Percentiles rank a stretch among this genome's conserved stretches.
phyloP scores from a whole-genome alignment of 2,113 vertebrate species.

The Chaetorhynchus papuensis region DNA sequence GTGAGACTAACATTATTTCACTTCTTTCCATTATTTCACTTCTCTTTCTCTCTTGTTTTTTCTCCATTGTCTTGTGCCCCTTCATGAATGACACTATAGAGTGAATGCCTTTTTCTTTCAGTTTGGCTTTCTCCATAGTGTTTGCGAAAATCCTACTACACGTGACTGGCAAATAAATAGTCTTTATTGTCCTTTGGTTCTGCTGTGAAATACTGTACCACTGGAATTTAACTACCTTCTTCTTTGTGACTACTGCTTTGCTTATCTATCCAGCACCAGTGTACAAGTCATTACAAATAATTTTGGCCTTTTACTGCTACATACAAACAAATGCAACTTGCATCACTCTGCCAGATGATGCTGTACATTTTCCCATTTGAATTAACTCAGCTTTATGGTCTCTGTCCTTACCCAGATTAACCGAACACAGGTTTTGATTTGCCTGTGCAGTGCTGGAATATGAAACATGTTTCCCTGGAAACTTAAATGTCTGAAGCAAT shows the following conservation, averaged over 20 bases:
- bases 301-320: neutral
- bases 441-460: constrained; percentile 17
- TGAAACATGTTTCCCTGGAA: constrained; percentile 66
- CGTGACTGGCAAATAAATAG: neutral
- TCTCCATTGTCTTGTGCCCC: neutral
- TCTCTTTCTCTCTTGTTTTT: neutral
- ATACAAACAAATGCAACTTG: neutral
- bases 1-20: neutral
- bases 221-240: neutral
- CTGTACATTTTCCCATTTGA: constrained; percentile 28
- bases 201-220: neutral
- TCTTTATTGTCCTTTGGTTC: neutral
- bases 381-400: constrained; percentile 44
- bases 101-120: neutral
- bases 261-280: neutral
- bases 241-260: neutral
- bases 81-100: neutral
- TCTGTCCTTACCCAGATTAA: constrained; percentile 37
- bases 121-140: neutral
- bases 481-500: constrained; percentile 47
- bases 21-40: neutral
- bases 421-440: constrained; percentile 40
- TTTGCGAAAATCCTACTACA: neutral
- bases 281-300: neutral
- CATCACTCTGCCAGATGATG: constrained; percentile 1